Evolutionary conservation across 1,140 invertebrate genomes (phyloP).

Genomic region (Lamellibrachia luymesi): DNA sequence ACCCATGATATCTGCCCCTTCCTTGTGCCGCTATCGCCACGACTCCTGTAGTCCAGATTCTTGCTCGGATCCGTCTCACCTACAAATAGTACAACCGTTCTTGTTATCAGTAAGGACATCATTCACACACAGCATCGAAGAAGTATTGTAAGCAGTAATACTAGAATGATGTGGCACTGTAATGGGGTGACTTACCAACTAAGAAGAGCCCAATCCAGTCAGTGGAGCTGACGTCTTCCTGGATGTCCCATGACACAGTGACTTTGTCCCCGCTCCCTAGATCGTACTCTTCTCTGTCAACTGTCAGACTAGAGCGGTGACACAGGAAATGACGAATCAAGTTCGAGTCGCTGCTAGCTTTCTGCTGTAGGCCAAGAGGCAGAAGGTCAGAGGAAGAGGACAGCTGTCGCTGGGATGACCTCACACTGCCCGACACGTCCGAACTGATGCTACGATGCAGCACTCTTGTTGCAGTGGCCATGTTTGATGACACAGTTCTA

Average conservation of each 20-base stretch:
- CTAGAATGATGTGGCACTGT: neutral
- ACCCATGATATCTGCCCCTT: conserved; percentile 56
- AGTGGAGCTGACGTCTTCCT: conserved; percentile 48
- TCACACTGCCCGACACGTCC: neutral
- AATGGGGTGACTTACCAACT: conserved; percentile 40
- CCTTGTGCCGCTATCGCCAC: conserved; percentile 51
- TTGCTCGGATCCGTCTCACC: conserved; percentile 42
- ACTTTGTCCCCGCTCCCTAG: conserved; percentile 33
- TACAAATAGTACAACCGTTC: conserved; percentile 26
- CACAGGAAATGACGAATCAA: neutral
- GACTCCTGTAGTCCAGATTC: conserved; percentile 56
- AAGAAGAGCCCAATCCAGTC: conserved; percentile 58
- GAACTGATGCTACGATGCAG: neutral
- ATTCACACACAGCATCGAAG: neutral
- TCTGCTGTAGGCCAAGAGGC: neutral
- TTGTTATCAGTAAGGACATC: conserved; percentile 14
- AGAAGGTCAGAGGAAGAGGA: neutral
- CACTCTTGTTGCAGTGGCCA: neutral
- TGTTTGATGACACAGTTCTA: neutral
- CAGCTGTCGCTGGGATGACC: neutral
- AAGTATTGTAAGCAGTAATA: neutral
- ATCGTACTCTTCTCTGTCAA: conserved; percentile 22
- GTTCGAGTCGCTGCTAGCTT: neutral
- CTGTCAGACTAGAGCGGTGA: conserved; percentile 12
- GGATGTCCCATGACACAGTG: conserved; percentile 54